Conservation (phyloP, 1,140 invertebrate species). For the Nebria ingens region DNA sequence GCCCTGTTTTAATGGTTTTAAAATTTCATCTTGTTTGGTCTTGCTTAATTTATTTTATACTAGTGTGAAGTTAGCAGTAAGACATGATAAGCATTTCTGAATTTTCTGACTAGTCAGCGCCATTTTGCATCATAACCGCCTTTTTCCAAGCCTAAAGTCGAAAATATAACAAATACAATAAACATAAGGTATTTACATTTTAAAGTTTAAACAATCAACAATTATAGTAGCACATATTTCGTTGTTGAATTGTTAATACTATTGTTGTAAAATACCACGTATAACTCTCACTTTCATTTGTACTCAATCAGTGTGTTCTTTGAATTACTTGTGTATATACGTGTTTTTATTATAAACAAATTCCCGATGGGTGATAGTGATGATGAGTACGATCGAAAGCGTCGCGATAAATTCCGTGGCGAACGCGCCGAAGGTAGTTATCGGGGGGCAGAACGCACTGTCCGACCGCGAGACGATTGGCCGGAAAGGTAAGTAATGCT, state of each 20-base stretch:
- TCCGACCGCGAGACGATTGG: constrained; percentile 64
- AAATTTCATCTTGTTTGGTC: too few species aligned
- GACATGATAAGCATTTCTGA: too few species aligned
- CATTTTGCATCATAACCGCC: constrained; percentile 7
- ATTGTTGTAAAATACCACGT: not conserved
- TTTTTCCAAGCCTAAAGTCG: not conserved
- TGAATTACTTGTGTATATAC: not conserved
- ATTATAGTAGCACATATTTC: not conserved
- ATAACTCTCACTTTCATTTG: not conserved
- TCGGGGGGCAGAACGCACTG: constrained; percentile 59
- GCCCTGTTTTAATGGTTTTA: too few species aligned
- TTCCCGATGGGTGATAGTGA: constrained; percentile 77
- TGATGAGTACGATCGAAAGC: constrained; percentile 81
- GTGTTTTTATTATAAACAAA: too few species aligned
- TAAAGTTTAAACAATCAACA: not conserved
- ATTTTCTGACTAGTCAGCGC: not conserved
- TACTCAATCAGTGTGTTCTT: not conserved
- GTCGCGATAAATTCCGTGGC: constrained; percentile 80
- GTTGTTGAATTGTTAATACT: not conserved
- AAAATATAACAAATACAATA: too few species aligned
- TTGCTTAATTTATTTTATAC: too few species aligned
- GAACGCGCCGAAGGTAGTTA: constrained; percentile 73
- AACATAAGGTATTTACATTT: not conserved
- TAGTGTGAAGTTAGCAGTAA: too few species aligned
- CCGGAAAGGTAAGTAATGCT: constrained; percentile 45